Evolutionary conservation across 2,888 invertebrate species (phyloP).

Genomic region (Epinotia brunnichana): DNA sequence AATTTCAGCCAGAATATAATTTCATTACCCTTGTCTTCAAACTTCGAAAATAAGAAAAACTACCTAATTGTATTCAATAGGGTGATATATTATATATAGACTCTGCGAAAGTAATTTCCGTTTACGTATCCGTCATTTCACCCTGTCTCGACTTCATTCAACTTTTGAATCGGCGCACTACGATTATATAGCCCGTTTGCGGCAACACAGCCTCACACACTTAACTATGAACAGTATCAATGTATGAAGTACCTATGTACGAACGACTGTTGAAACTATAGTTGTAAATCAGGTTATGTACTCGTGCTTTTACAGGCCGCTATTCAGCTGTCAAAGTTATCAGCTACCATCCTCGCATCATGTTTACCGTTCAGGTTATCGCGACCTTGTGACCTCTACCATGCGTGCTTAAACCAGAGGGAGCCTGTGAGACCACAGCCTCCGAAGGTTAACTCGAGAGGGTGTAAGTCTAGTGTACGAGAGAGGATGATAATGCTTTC

Average conservation of each 20-base stretch:
- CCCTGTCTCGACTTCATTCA: constrained; percentile 1
- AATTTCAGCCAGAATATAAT: no score
- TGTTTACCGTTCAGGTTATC: constrained; percentile 54
- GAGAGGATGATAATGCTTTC: constrained; percentile 12
- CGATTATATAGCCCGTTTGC: not conserved
- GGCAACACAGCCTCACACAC: not conserved
- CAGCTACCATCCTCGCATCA: constrained; percentile 18
- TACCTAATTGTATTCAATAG: no score
- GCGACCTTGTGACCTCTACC: constrained; percentile 79
- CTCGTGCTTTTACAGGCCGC: not conserved
- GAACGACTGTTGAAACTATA: no score
- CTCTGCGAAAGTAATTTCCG: no score
- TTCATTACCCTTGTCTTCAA: no score
- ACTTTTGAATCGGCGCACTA: constrained; percentile 13
- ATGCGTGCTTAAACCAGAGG: constrained; percentile 69
- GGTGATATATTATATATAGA: no score
- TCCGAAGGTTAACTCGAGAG: not conserved
- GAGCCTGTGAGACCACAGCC: constrained; percentile 58
- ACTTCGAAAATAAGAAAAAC: no score
- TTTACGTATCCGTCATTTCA: no score
- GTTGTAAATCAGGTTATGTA: not conserved
- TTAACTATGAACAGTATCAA: not conserved
- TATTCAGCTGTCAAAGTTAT: constrained; percentile 21
- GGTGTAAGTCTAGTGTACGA: not conserved
- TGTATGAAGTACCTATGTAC: no score